Base-by-base conservation (phyloP, 2,888 invertebrate species). In the Apamea epomidion region DNA sequence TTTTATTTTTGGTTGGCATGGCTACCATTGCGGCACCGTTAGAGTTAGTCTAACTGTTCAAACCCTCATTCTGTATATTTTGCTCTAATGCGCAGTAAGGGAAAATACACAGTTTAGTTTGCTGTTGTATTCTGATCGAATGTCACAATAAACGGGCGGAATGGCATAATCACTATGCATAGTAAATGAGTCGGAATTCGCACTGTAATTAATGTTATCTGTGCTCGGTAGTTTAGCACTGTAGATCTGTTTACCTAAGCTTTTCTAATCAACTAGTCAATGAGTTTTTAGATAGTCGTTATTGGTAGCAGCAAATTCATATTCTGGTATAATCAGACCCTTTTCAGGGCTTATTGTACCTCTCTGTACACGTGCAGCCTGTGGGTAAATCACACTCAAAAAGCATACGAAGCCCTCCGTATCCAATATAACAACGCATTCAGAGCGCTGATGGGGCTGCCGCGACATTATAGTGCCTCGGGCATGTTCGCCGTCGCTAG, bases 91-190 rank as follows among this genome's bases (percentile, higher is more conserved):
- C 25, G 29, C 25, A 60, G 18, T 37, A 65, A 29, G 7, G 70
- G 14, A 62, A 70, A 85, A 42, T 25, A 70, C 37, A 80, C 54
- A 62, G 37, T 48, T 54, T 16, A 60, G 65, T 67, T 74, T 58
- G 58, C 45, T 8, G 32, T 60, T 25, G 29, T 48, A 21, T 72
- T 67, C 70, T 45, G 70, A 70, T 74, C 42, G 60, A 74, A n/a
- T 51, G 32, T 18, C 69, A 60, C 42, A 70, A 74, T 85, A 60
- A 60, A 71, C 68, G 21, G 68, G 12, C 16, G 69, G 51, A 70
- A 45, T 74, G 37, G 45, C 65, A 80, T 85, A 74, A 83, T 81
- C 60, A 62, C 74, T 71, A 71, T 85, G 81, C 81, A 83, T 83
- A 70, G 54, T 74, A 74, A 73, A 72, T 82, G 73, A 85, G 65